A percentile compares a stretch with the other conserved stretches of the same genome.
Conservation (phyloP, 2,797 vertebrate genomes). For the Pempheris klunzingeri region DNA sequence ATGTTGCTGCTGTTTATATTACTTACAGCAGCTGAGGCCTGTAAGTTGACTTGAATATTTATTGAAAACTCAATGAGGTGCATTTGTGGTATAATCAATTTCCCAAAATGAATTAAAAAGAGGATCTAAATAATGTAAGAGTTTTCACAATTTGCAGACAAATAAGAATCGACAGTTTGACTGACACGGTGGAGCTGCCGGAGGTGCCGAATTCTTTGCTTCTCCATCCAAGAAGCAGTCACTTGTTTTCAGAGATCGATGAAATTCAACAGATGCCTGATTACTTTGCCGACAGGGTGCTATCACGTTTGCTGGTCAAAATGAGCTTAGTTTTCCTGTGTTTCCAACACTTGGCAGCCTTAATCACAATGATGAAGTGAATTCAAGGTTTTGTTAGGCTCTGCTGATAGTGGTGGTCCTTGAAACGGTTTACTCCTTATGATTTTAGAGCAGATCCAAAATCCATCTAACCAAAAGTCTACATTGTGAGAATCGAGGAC, state of each 20-base stretch:
- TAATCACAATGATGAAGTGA: slow-evolving; percentile 41
- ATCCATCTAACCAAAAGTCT: background rate
- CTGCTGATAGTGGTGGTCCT: background rate
- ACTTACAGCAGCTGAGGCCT: background rate
- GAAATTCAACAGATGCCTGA: slow-evolving; percentile 49
- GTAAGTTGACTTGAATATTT: background rate
- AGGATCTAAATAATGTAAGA: background rate
- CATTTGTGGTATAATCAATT: background rate
- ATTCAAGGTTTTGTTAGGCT: slow-evolving; percentile 5
- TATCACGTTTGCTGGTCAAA: slow-evolving; percentile 42
- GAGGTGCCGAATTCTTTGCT: slow-evolving; percentile 21
- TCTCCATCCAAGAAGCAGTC: slow-evolving; percentile 54
- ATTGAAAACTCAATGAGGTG: background rate
- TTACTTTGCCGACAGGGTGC: slow-evolving; percentile 58
- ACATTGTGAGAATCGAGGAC: background rate
- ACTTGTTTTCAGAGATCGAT: slow-evolving; percentile 58
- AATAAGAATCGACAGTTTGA: slow-evolving; percentile 28
- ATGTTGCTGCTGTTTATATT: background rate
- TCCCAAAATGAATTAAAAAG: background rate
- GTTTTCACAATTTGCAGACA: slow-evolving; percentile 4
- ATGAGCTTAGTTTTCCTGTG: slow-evolving; percentile 41
- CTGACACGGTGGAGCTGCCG: slow-evolving; percentile 27
- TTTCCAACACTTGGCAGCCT: slow-evolving; percentile 47
- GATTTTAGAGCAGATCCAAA: slow-evolving; percentile 1
- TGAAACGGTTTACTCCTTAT: background rate